Evolutionary conservation across 2,888 invertebrate genomes (phyloP), one percentile per base, ranked within the genome.

Genomic region (Gymnosoma rotundatum): DNA sequence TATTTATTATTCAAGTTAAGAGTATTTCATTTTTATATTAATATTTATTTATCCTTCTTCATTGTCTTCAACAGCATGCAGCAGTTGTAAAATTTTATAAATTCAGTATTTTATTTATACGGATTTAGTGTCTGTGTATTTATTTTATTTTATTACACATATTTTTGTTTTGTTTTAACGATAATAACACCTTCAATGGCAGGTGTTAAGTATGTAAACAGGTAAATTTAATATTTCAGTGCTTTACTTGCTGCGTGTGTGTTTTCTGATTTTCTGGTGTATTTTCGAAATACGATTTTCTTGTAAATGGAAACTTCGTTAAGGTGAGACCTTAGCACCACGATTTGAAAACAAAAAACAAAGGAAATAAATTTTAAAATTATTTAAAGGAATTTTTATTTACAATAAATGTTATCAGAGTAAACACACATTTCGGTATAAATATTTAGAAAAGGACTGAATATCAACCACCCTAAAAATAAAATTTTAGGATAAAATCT

Each of bases 151-250:
- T 21, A 16, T 38, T 58, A 32, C 36, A 20, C 42, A 66, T 38
- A 56, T n/a, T 60, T 78, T 32, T 48, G 12, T 73, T 58, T 69
- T 21, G 20, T 60, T 69, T 69, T 61, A n/a, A 52, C 18, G 14
- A 54, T 52, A 56, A 38, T 70, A 83, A 78, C 83, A 78, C 78
- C 78, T 75, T 78, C 58, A 58, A n/a, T 60, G 70, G 64, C 83
- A 83, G 83, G 83, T 83, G 83, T 72, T 58, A 72, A 78, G 67
- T 67, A 25, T 32, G 60, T 60, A 52, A 52, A 78, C 76, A 78
- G 78, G 58, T 78, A 69, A 69, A 64, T 78, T 76, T 50, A 63
- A 69, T 61, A 66, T 66, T 73, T 58, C 16, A n/a, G 36, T n/a
- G 36, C 38, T 16, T 42, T 42, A 20, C 14, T 38, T 52, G 21